Conservation (phyloP, 92 coral and sea anemone species). For the Zoanthus sansibaricus region DNA sequence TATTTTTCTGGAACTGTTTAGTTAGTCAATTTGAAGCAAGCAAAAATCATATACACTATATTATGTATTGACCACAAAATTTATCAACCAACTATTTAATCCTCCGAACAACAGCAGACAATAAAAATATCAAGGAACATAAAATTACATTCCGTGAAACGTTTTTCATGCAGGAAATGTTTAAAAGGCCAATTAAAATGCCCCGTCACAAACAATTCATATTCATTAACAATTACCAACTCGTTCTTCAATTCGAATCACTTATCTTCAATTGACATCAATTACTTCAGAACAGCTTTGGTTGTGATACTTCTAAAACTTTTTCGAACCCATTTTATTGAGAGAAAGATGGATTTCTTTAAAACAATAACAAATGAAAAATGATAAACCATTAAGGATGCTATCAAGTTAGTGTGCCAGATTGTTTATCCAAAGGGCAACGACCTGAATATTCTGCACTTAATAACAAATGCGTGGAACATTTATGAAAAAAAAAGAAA, state of each 20-base stretch:
- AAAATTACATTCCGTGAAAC: background rate
- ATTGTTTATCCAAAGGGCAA: conserved; percentile 32
- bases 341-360: background rate
- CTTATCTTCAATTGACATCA: conserved; percentile 2
- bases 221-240: conserved; percentile 4
- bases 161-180: conserved; percentile 40
- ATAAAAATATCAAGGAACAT: background rate
- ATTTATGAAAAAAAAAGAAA: background rate
- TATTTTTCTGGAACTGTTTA: background rate
- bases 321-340: background rate
- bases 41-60: background rate
- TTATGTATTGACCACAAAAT: background rate
- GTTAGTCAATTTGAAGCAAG: background rate
- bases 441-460: conserved; percentile 16
- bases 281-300: background rate
- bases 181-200: conserved; percentile 15
- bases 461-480: conserved; percentile 10
- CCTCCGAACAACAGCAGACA: background rate
- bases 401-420: background rate
- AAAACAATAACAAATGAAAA: conserved; percentile 3
- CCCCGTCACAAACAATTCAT: conserved; percentile 20
- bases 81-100: background rate
- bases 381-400: background rate
- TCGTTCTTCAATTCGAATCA: background rate
- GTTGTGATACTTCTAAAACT: background rate